Base-by-base conservation (phyloP, 2,888 invertebrate genomes). In the Agriotes lineatus region DNA sequence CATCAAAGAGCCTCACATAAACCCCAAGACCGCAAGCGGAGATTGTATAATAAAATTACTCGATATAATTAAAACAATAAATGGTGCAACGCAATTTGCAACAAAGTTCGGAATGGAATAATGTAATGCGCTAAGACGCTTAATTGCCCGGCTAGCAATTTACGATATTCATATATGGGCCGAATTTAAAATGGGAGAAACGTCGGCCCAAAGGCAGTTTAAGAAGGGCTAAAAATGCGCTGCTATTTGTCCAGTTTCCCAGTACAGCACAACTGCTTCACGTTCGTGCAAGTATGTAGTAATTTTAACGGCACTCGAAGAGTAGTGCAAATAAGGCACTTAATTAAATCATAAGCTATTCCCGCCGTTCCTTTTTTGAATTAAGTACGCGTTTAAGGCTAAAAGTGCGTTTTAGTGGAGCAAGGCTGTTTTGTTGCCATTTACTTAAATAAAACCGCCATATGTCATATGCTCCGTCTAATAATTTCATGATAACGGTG, bases 11-110 rank as follows among this genome's bases (percentile, higher is more conserved):
- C 19, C 20, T 19, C 45, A 18, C 45, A 45, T 45, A 45, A 42
- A 42, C 42, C 42, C 45, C 45, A 45, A 45, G 20, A 20, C 45
- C 45, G 20, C 20, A 45, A 45, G 45, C 20, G 10, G 45, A 45
- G 20, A 45, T 45, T 45, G 45, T 45, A 45, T 45, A 45, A 45
- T 45, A 45, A 45, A 45, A 45, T 45, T 45, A 45, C 45, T 45
- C 20, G 45, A 20, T 45, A 45, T 45, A 45, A 45, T 45, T 45
- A 45, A 45, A 45, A 45, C 45, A 45, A 45, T 50, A 50, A 50
- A 50, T 50, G 25, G 14, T 30, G 16, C 50, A 25, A n/a, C 20
- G 50, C 16, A 50, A 50, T 50, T 50, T 50, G 50, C 50, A 50
- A 50, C 30, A 25, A 50, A 50, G 30, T 50, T 50, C 30, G 30